phyloP scores from a whole-genome alignment of 2,797 vertebrate species.

The Yasuhikotakia modesta region DNA sequence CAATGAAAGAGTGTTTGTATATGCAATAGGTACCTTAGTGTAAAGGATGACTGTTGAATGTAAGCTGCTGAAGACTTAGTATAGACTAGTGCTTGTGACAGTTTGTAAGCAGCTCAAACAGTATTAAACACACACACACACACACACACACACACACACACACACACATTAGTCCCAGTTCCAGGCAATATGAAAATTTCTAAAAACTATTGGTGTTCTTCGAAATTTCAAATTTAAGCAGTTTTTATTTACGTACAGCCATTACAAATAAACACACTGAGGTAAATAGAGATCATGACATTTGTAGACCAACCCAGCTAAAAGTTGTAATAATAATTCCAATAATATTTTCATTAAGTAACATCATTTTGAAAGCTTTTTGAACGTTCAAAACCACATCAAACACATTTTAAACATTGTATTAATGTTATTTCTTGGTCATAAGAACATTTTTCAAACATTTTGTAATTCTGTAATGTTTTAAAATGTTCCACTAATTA shows the following conservation, averaged over 20 bases:
- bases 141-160: background rate
- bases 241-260: slow-evolving; percentile 3
- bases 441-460: too few relatives aligned
- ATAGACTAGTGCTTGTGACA: slow-evolving; percentile 34
- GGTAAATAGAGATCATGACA: background rate
- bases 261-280: slow-evolving; percentile 3
- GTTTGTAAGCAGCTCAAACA: slow-evolving; percentile 15
- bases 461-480: too few relatives aligned
- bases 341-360: too few relatives aligned
- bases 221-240: background rate
- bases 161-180: background rate
- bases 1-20: slow-evolving; percentile 45
- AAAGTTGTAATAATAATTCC: too few relatives aligned
- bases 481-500: too few relatives aligned
- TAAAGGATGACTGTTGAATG: slow-evolving; percentile 38
- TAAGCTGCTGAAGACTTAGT: slow-evolving; percentile 46
- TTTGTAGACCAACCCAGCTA: background rate
- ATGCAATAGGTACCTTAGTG: slow-evolving; percentile 33
- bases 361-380: too few relatives aligned
- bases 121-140: slow-evolving; percentile 4
- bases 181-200: slow-evolving; percentile 11
- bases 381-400: too few relatives aligned
- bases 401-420: too few relatives aligned
- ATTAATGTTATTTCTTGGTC: too few relatives aligned
- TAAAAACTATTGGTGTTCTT: background rate